Base-by-base conservation (phyloP, 2,797 vertebrate genomes). In the Mormyrops boulengeri region DNA sequence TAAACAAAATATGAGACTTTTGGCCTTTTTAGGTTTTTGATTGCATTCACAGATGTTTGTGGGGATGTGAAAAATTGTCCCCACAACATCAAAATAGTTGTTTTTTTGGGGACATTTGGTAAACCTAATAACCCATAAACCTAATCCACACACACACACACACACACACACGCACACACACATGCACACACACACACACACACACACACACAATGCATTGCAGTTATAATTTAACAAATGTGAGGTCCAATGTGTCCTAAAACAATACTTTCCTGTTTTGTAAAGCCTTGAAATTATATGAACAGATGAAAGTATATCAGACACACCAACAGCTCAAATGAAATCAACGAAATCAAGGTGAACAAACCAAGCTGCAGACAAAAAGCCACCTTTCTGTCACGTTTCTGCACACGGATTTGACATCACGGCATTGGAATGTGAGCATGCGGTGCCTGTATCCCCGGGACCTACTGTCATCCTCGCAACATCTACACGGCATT, bases 371-470 rank as follows among this genome's bases (percentile, higher is more conserved):
- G 38, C 30, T n/a, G 41, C 17, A 57, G 57, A 50, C 60, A 73
- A 73, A 69, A 30, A 69, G n/a, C n/a, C n/a, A 30, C 11, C 3
- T 84, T 57, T 34, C 7, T 44, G 17, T 41, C n/a, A 88, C 5
- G 30, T 22, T 44, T 41, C n/a, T 22, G 44, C 2, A 49, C 30
- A 38, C 7, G 53, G 26, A 55, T 85, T 80, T 94, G 92, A 95
- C 90, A 89, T 94, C 93, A 93, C n/a, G 44, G 85, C 91, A 91
- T 90, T 91, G 89, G 90, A 90, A 92, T 93, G 91, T 2, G 80
- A 91, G 44, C 92, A 91, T 47, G 49, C 1, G n/a, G n/a, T 30
- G 38, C n/a, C 44, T 50, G n/a, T 14, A 85, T 5, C 19, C 82
- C 47, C 14, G 44, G 47, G 82, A n/a, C 50, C 55, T 88, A 4